Evolutionary conservation across 1,140 invertebrate species (phyloP).

Genomic region (Drosophila pseudoobscura): DNA sequence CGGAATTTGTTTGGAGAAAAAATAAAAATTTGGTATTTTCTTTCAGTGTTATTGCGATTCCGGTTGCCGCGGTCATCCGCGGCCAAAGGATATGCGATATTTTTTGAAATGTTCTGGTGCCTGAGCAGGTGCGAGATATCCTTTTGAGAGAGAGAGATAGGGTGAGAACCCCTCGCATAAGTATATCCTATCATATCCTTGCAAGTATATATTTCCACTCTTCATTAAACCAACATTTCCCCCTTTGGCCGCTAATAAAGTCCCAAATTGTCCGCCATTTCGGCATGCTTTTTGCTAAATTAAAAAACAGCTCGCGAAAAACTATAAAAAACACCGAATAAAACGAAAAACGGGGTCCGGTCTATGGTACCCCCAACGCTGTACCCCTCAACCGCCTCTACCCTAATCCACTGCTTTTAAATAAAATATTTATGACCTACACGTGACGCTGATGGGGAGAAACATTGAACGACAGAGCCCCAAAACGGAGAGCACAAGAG

Average conservation of each 20-base stretch:
- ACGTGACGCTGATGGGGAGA: constrained; percentile 53
- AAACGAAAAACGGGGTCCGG: constrained; percentile 33
- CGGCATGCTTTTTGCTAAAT: constrained; percentile 76
- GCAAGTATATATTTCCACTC: constrained; percentile 5
- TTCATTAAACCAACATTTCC: constrained; percentile 8
- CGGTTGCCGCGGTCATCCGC: constrained; percentile 3
- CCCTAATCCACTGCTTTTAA: constrained; percentile 26
- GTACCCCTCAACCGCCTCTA: not conserved
- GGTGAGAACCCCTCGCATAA: not conserved
- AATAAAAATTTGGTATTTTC: too few relatives aligned
- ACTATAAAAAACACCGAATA: constrained; percentile 56
- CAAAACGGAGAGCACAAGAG: too few relatives aligned
- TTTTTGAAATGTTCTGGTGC: constrained; percentile 1
- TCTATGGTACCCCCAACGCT: constrained; percentile 10
- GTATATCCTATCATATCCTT: constrained; percentile 14
- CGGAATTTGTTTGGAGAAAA: too few relatives aligned
- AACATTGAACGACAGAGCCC: not conserved
- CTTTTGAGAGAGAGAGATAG: not conserved
- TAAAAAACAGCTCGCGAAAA: constrained; percentile 62
- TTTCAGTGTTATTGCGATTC: constrained; percentile 8
- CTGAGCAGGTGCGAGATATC: constrained; percentile 42
- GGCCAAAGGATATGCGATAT: constrained; percentile 31
- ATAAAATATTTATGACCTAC: constrained; percentile 73
- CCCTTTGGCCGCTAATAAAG: constrained; percentile 51
- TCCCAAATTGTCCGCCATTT: constrained; percentile 72